Conservation (phyloP, 2,888 invertebrate genomes). For the Bursaphelenchus okinawaensis region DNA sequence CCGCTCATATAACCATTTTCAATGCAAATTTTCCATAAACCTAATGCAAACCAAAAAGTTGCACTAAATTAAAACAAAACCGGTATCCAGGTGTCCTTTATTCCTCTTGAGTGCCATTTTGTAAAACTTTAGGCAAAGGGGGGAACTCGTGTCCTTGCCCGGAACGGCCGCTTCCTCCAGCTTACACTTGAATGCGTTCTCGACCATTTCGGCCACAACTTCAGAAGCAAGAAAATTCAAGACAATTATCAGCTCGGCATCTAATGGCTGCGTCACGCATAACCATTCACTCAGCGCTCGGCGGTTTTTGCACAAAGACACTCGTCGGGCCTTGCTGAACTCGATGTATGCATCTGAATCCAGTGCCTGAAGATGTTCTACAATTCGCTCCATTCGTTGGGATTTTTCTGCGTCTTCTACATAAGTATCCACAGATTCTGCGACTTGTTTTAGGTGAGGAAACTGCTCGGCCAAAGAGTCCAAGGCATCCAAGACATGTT, state of each 20-base stretch:
- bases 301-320: neutral
- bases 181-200: conserved; percentile 15
- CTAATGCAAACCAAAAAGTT: no score
- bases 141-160: neutral
- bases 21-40: no score
- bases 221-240: conserved; percentile 27
- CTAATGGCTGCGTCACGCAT: conserved; percentile 15
- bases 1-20: no score
- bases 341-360: neutral
- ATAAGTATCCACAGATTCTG: neutral
- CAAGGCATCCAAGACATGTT: no score
- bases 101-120: neutral
- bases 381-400: neutral
- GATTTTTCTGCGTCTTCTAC: neutral
- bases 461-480: no score
- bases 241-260: conserved; percentile 15
- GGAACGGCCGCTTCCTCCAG: neutral
- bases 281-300: conserved; percentile 16
- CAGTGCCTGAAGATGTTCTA: neutral
- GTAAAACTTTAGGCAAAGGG: neutral
- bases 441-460: neutral
- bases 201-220: conserved; percentile 27
- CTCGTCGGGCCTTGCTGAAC: neutral
- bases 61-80: no score
- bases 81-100: neutral